Percentiles rank a stretch among this genome's conserved stretches.
Evolutionary conservation across 2,113 vertebrate species (phyloP).

Genomic region (Syngnathoides biaculeatus): DNA sequence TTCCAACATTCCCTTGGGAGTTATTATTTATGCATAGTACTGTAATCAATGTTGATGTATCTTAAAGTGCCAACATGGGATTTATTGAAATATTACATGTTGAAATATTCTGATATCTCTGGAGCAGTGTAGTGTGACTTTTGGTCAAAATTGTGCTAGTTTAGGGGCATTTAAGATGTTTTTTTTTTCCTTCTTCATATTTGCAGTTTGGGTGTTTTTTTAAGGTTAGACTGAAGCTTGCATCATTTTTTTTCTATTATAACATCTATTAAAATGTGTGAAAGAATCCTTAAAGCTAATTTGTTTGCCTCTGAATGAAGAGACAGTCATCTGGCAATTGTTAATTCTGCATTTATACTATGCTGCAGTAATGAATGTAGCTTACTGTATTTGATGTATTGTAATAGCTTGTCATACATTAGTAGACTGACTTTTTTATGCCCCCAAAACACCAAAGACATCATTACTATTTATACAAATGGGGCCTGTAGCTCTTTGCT

Average conservation of each 20-base stretch:
- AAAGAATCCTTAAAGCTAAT: neutral
- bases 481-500: neutral
- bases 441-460: neutral
- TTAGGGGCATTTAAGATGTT: no score
- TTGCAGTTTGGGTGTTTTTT: neutral
- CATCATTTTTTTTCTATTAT: neutral
- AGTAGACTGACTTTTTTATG: neutral
- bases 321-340: neutral
- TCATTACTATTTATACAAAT: neutral
- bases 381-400: neutral
- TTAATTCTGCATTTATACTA: constrained; percentile 6
- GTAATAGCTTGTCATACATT: neutral
- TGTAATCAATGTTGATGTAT: neutral
- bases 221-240: neutral
- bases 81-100: no score
- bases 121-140: no score
- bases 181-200: no score
- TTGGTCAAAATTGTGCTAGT: no score
- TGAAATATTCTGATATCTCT: neutral
- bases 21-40: neutral
- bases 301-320: neutral
- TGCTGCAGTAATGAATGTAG: neutral
- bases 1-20: neutral
- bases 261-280: neutral
- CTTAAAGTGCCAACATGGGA: no score